phyloP scores from a whole-genome alignment of 53 echinoderm and acorn worm species.

The Mesocentrotus franciscanus region DNA sequence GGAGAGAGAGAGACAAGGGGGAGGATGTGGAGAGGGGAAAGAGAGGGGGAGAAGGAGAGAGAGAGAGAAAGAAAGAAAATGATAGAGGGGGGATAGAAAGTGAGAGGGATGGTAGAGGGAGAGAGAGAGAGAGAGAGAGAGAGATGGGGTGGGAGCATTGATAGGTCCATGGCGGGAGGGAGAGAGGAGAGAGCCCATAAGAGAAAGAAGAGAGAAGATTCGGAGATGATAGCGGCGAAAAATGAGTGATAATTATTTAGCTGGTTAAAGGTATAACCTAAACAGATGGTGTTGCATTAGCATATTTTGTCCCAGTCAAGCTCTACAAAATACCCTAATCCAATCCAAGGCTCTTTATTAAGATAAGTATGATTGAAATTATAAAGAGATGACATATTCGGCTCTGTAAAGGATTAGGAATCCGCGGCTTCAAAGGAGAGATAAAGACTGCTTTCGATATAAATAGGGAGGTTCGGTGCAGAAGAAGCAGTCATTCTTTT shows the following conservation, averaged over 20 bases:
- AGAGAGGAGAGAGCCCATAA: not conserved
- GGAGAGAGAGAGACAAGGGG: not conserved
- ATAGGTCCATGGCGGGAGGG: not conserved
- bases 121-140: not conserved
- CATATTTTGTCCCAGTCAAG: not conserved
- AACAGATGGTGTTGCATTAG: not conserved
- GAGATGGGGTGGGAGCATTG: not conserved
- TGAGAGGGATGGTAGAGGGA: not conserved
- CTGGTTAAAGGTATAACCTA: too few relatives aligned
- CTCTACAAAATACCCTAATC: not conserved
- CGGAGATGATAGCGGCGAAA: too few relatives aligned
- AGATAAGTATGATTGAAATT: not conserved
- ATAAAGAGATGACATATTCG: not conserved
- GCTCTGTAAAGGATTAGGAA: not conserved
- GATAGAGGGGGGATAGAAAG: not conserved
- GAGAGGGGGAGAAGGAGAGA: too few relatives aligned
- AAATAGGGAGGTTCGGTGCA: not conserved
- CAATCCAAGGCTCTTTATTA: not conserved
- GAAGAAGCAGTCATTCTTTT: not conserved
- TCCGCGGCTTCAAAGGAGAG: not conserved
- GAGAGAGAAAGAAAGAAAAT: too few relatives aligned
- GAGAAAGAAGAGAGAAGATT: not conserved
- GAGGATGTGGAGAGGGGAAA: not conserved
- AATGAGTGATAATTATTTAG: too few relatives aligned
- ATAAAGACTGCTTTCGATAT: not conserved